phyloP scores from a whole-genome alignment of 2,113 vertebrate genomes.

The Cephalopholis sonnerati region DNA sequence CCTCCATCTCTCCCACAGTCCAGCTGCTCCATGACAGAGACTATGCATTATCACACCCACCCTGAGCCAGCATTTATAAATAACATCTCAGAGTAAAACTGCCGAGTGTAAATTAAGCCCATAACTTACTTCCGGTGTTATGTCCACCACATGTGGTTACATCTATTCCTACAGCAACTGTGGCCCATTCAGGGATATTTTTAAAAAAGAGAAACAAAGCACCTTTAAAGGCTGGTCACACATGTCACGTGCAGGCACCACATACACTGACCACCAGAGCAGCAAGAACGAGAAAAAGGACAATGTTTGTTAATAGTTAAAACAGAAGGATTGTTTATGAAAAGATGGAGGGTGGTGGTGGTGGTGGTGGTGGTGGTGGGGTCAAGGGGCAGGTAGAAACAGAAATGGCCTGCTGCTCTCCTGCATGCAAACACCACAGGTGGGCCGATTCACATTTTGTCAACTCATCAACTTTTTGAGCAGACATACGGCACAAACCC shows the following conservation, averaged over 20 bases:
- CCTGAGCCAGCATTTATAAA: conserved; percentile 59
- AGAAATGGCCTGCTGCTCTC: background rate
- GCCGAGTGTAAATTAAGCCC: conserved; percentile 43
- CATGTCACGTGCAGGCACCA: background rate
- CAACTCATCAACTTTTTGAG: conserved; percentile 49
- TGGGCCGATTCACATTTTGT: conserved; percentile 44
- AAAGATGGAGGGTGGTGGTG: background rate
- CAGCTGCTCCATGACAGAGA: conserved; percentile 54
- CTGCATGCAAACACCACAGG: conserved; percentile 40
- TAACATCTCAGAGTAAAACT: conserved; percentile 52
- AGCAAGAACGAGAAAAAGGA: background rate
- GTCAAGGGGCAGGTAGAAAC: conserved; percentile 21
- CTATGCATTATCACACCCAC: conserved; percentile 46
- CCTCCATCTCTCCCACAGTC: conserved; percentile 13
- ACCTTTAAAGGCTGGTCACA: background rate
- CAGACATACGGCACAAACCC: background rate
- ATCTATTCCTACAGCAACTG: conserved; percentile 24
- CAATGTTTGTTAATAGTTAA: background rate
- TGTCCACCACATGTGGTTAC: background rate
- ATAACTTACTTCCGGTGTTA: conserved; percentile 29
- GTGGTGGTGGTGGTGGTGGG: background rate
- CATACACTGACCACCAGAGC: background rate
- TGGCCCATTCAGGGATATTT: background rate
- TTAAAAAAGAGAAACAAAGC: background rate
- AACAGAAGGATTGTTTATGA: background rate